These are phyloP conservation scores for Andrena camellia DNA, from an alignment of 2,888 invertebrate species.

Conservation along the genomic window DNA sequence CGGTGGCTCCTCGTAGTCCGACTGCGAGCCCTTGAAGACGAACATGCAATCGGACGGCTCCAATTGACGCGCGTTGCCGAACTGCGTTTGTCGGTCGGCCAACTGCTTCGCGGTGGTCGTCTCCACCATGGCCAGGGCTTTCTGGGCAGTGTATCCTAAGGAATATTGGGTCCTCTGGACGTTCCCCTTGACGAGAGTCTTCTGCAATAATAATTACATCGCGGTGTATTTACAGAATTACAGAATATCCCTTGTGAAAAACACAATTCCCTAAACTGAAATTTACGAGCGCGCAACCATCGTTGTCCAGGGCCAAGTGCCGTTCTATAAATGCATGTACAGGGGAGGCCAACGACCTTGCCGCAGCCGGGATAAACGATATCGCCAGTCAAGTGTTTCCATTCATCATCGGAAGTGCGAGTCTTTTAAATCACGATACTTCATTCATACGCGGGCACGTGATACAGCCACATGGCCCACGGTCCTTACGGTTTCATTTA, in stretches of 20 bases:
- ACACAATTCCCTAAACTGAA: background rate
- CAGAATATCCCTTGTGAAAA: too few species aligned
- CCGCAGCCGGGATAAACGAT: conserved; percentile 7
- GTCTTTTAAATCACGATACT: conserved; percentile 46
- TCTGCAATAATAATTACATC: background rate
- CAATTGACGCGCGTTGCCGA: conserved; percentile 80
- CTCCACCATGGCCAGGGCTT: conserved; percentile 75
- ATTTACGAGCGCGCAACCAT: background rate
- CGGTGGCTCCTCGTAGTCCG: conserved; percentile 83
- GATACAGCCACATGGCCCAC: conserved; percentile 54
- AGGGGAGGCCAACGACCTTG: background rate
- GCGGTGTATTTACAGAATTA: too few species aligned
- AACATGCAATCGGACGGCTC: conserved; percentile 83
- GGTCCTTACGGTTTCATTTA: conserved; percentile 39
- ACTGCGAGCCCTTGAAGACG: conserved; percentile 81
- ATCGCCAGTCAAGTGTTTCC: conserved; percentile 8
- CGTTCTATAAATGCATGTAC: background rate
- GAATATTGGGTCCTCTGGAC: background rate
- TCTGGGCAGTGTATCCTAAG: background rate
- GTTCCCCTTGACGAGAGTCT: background rate
- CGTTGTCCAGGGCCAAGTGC: background rate
- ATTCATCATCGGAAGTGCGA: conserved; percentile 53
- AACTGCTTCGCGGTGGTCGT: conserved; percentile 62
- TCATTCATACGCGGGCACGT: conserved; percentile 56
- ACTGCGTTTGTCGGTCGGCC: conserved; percentile 81